A percentile compares a stretch with the other conserved stretches of the same genome.
These are phyloP conservation scores for Campoletis raptor DNA, from an alignment of 2,888 invertebrate genomes.

Conservation along the genomic window DNA sequence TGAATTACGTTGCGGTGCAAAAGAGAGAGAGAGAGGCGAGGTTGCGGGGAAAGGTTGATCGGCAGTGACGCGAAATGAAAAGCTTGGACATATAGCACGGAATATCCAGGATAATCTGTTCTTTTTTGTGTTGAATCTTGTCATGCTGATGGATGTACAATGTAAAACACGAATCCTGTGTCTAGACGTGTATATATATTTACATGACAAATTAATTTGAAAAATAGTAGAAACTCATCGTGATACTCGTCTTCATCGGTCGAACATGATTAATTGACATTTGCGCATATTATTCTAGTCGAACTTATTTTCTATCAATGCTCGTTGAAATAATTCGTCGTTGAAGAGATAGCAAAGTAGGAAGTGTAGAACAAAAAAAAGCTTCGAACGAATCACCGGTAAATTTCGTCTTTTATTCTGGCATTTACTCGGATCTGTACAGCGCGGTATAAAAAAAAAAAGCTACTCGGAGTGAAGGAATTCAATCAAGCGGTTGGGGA, in stretches of 20 bases:
- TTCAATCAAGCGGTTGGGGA: slow-evolving; percentile 72
- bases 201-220: not conserved
- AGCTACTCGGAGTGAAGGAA: slow-evolving; percentile 67
- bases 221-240: not conserved
- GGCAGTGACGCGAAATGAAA: slow-evolving; percentile 26
- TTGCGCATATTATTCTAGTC: not conserved
- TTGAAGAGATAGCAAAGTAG: not conserved
- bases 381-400: slow-evolving; percentile 40
- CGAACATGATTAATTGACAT: not conserved
- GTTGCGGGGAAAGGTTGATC: slow-evolving; percentile 12
- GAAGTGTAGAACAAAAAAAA: slow-evolving; percentile 14
- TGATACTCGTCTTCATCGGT: not conserved
- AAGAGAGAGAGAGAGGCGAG: not conserved
- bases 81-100: slow-evolving; percentile 16
- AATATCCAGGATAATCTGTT: slow-evolving; percentile 26
- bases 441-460: slow-evolving; percentile 59
- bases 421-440: slow-evolving; percentile 31
- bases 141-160: slow-evolving; percentile 19
- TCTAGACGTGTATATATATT: not conserved
- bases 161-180: not conserved
- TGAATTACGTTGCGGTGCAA: slow-evolving; percentile 39
- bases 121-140: slow-evolving; percentile 9
- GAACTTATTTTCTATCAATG: not conserved
- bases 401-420: slow-evolving; percentile 33
- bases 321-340: not conserved